These are phyloP conservation scores for Plectrocnemia conspersa DNA, from an alignment of 1,140 invertebrate species.

Conservation along the genomic window DNA sequence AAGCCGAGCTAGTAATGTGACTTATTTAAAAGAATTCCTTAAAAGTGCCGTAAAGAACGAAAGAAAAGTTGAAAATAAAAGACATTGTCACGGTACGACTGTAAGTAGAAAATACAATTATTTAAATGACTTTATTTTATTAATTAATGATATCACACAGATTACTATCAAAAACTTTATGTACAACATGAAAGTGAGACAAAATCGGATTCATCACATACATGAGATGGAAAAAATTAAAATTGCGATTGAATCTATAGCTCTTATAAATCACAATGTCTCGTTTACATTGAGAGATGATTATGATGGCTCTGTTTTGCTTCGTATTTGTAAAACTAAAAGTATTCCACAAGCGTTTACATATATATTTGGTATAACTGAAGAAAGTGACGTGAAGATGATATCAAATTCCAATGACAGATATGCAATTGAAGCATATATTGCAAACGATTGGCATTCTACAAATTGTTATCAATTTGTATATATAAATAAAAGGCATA, in stretches of 20 bases:
- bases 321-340: conserved; percentile 47
- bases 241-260: conserved; percentile 47
- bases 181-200: conserved; percentile 54
- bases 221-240: conserved; percentile 53
- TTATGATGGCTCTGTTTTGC: conserved; percentile 43
- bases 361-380: conserved; percentile 47
- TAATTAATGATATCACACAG: conserved; percentile 34
- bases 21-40: conserved; percentile 47
- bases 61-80: conserved; percentile 33
- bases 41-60: conserved; percentile 37
- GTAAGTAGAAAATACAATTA: conserved; percentile 20
- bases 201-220: conserved; percentile 46
- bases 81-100: conserved; percentile 28
- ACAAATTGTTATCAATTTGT: conserved; percentile 54
- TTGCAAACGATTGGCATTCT: conserved; percentile 45
- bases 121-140: conserved; percentile 41
- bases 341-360: conserved; percentile 46
- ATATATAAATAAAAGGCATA: conserved; percentile 54
- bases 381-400: conserved; percentile 41
- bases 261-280: conserved; percentile 51
- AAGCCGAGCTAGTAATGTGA: conserved; percentile 38
- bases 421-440: conserved; percentile 47
- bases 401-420: conserved; percentile 40
- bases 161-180: conserved; percentile 53
- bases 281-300: conserved; percentile 56